phyloP scores from a whole-genome alignment of 2,113 vertebrate genomes.

The Hyperopisus bebe region DNA sequence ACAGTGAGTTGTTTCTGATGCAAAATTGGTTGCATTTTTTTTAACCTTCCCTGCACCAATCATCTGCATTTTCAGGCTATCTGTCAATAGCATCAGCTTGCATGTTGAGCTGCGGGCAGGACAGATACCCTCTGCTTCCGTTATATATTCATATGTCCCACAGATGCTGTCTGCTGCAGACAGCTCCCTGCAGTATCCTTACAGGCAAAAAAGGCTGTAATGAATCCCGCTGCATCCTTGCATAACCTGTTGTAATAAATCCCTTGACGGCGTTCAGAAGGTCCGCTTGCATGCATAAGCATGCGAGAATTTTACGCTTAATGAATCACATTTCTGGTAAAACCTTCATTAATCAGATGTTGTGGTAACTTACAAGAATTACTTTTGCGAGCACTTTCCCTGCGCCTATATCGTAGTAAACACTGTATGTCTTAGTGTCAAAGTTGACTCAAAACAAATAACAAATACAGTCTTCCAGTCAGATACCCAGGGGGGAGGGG shows the following conservation, averaged over 20 bases:
- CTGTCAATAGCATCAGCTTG: neutral
- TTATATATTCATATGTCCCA: neutral
- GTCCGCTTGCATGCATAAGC: neutral
- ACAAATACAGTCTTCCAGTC: neutral
- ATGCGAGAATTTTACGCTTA: neutral
- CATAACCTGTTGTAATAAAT: neutral
- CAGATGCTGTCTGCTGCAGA: neutral
- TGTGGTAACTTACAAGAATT: neutral
- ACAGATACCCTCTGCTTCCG: neutral
- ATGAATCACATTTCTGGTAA: neutral
- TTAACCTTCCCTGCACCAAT: neutral
- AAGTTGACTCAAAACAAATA: neutral
- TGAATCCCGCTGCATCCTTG: neutral
- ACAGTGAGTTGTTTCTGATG: neutral
- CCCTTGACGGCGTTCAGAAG: neutral
- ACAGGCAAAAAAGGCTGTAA: neutral
- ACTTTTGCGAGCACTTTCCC: neutral
- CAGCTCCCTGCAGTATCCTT: neutral
- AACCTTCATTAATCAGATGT: neutral
- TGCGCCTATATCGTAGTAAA: neutral
- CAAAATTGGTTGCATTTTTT: neutral
- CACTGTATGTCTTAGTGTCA: neutral
- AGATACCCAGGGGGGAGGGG: neutral
- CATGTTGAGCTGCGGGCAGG: neutral
- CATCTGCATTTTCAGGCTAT: conserved; percentile 2